Conservation (phyloP, 2,888 invertebrate species). For the Agapostemon virescens region DNA sequence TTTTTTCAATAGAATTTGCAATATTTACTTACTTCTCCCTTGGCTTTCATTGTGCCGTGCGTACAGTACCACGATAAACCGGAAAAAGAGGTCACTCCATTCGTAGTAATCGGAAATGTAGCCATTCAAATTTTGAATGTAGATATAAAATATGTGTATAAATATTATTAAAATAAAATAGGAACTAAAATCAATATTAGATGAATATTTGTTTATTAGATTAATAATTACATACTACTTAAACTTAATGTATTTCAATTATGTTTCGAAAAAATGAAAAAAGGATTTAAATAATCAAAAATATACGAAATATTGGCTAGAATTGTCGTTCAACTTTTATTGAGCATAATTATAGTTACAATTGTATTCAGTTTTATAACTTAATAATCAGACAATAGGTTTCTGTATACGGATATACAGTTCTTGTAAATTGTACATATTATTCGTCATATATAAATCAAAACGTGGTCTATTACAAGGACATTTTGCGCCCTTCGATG, state of each 20-base stretch:
- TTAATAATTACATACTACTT: neutral
- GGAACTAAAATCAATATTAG: neutral
- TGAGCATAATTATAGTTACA: conserved; percentile 38
- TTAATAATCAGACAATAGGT: conserved; percentile 9
- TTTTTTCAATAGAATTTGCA: conserved; percentile 36
- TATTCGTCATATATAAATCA: neutral
- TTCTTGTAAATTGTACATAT: conserved; percentile 3
- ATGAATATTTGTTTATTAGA: neutral
- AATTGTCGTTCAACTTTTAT: conserved; percentile 42
- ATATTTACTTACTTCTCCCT: conserved; percentile 88
- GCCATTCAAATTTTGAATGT: conserved; percentile 43
- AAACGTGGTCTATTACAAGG: conserved; percentile 83
- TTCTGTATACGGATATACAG: conserved; percentile 18
- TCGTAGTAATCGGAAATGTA: conserved; percentile 45
- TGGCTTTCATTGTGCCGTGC: conserved; percentile 89
- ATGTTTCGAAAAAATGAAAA: neutral
- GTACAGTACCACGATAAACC: conserved; percentile 49
- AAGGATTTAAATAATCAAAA: neutral
- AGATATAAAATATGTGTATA: neutral
- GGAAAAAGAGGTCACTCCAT: conserved; percentile 60
- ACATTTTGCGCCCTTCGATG: conserved; percentile 98
- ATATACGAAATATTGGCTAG: neutral
- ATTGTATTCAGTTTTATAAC: conserved; percentile 7
- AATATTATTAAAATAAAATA: neutral
- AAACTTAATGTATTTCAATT: neutral